Conservation (phyloP, 1,140 invertebrate genomes). For the Achatina immaculata region DNA sequence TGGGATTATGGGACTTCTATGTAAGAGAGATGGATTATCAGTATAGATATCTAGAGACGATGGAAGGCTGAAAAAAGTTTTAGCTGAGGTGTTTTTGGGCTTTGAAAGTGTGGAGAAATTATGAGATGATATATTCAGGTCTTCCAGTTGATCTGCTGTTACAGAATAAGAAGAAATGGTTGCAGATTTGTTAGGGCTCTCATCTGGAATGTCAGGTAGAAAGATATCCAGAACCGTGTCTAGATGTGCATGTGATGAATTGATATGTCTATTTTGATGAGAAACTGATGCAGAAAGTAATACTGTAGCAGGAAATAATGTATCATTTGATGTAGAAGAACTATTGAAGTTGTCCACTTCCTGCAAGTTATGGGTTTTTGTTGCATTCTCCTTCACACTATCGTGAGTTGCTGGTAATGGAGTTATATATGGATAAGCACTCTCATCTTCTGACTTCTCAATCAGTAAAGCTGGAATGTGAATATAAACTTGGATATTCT, state of each 20-base stretch:
- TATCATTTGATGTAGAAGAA: not conserved
- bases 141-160: not conserved
- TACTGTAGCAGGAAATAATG: not conserved
- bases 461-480: not conserved
- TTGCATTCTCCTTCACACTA: not conserved
- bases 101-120: constrained; percentile 22
- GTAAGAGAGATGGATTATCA: not conserved
- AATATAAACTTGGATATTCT: not conserved
- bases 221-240: not conserved
- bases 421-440: not conserved
- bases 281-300: not conserved
- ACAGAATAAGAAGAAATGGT: not conserved
- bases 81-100: constrained; percentile 16
- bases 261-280: not conserved
- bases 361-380: not conserved
- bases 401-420: not conserved
- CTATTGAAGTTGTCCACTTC: not conserved
- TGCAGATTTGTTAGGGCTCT: not conserved
- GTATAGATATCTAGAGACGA: not conserved
- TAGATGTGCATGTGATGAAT: not conserved
- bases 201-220: not conserved
- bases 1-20: not conserved
- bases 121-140: constrained; percentile 25
- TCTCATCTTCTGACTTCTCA: not conserved
- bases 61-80: constrained; percentile 5